phyloP scores from a whole-genome alignment of 1,140 invertebrate genomes.

The Pseudachorutes palmiensis region DNA sequence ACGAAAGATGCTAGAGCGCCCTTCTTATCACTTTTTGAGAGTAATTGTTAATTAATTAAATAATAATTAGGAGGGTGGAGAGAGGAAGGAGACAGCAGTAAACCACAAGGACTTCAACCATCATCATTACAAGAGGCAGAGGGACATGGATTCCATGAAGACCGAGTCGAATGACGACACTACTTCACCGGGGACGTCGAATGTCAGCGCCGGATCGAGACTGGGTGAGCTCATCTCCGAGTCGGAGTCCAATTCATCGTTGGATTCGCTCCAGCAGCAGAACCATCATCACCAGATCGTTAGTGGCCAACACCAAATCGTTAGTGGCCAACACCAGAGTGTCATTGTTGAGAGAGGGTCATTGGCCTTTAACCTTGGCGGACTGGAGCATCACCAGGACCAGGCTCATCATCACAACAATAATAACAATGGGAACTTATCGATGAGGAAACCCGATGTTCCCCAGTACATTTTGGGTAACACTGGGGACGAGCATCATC shows the following conservation, averaged over 20 bases:
- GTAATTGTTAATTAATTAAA: too few relatives aligned
- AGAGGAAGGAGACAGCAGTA: too few relatives aligned
- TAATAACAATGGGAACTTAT: not conserved
- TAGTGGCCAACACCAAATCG: too few relatives aligned
- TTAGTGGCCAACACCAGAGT: not conserved
- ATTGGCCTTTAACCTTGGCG: not conserved
- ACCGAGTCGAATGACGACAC: too few relatives aligned
- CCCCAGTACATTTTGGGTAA: not conserved
- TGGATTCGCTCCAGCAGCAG: not conserved
- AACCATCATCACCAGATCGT: not conserved
- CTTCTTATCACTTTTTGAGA: too few relatives aligned
- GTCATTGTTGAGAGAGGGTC: not conserved
- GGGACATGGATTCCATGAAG: too few relatives aligned
- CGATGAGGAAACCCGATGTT: not conserved
- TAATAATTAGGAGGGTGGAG: too few relatives aligned
- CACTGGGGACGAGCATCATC: not conserved
- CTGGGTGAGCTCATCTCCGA: not conserved
- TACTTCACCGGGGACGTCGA: not conserved
- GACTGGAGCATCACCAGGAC: not conserved
- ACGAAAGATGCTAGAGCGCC: too few relatives aligned
- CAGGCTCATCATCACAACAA: not conserved
- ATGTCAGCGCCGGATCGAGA: not conserved
- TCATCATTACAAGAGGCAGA: too few relatives aligned
- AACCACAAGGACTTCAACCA: too few relatives aligned
- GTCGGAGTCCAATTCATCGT: not conserved